Percentiles rank a stretch among this genome's conserved stretches.
Evolutionary conservation across 2,888 invertebrate genomes (phyloP).

Genomic region (Eupithecia subfuscata): DNA sequence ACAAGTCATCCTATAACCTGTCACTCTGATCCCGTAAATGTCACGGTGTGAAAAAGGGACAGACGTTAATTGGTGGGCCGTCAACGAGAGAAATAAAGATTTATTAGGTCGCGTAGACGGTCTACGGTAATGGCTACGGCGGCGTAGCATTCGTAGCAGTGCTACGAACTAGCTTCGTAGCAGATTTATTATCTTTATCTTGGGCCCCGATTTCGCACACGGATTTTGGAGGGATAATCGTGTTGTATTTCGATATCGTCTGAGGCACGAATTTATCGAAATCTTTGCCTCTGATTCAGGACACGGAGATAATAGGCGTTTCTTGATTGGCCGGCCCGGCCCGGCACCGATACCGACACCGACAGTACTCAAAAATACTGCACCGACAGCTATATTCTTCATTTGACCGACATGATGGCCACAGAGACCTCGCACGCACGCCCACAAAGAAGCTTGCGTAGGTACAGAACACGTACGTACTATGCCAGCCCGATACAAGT

Average conservation of each 20-base stretch:
- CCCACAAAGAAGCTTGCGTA: too few relatives aligned
- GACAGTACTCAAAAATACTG: too few relatives aligned
- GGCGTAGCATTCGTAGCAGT: constrained; percentile 25
- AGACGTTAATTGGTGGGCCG: constrained; percentile 26
- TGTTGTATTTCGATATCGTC: background rate
- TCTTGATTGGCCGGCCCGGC: too few relatives aligned
- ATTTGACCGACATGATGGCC: too few relatives aligned
- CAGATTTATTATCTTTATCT: constrained; percentile 17
- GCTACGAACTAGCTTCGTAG: constrained; percentile 25
- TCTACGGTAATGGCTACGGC: constrained; percentile 32
- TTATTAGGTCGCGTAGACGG: constrained; percentile 31
- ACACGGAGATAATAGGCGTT: background rate
- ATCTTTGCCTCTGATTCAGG: background rate
- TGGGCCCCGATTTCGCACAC: background rate
- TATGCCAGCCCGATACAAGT: too few relatives aligned
- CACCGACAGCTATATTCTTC: too few relatives aligned
- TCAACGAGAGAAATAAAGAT: constrained; percentile 28
- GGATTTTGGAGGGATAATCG: background rate
- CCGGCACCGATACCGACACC: too few relatives aligned
- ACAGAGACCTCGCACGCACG: too few relatives aligned
- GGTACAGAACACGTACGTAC: too few relatives aligned
- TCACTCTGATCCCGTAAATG: constrained; percentile 6
- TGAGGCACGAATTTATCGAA: background rate
- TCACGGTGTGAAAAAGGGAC: constrained; percentile 8
- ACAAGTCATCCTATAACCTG: constrained; percentile 7